These are phyloP conservation scores for Alcedo quadribrachys DNA, from an alignment of 2,797 vertebrate species.

Conservation along the genomic window DNA sequence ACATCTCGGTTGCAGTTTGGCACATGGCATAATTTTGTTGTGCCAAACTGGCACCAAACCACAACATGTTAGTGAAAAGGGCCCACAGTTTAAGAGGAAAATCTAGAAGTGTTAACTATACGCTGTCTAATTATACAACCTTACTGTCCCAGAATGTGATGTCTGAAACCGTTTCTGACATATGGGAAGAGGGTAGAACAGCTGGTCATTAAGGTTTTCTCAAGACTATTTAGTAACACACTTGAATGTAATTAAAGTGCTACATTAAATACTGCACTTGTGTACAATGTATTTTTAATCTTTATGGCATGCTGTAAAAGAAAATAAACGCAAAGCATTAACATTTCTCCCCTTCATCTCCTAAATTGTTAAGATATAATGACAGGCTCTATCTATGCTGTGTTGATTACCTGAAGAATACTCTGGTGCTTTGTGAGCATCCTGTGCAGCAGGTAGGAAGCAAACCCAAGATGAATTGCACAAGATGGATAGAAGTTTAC, in stretches of 20 bases:
- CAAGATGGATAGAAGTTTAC: not conserved
- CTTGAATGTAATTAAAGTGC: slow-evolving; percentile 85
- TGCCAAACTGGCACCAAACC: slow-evolving; percentile 78
- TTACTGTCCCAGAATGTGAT: slow-evolving; percentile 82
- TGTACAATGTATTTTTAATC: slow-evolving; percentile 85
- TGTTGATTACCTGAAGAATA: slow-evolving; percentile 22
- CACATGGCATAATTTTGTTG: slow-evolving; percentile 50
- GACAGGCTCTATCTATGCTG: not conserved
- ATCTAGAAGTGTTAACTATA: slow-evolving; percentile 82
- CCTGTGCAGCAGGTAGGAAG: slow-evolving; percentile 7
- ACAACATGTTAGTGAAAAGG: slow-evolving; percentile 79
- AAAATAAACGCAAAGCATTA: slow-evolving; percentile 78
- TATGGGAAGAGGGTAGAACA: slow-evolving; percentile 85
- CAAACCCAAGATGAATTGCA: not conserved
- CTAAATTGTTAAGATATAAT: slow-evolving; percentile 68
- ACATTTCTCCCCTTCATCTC: slow-evolving; percentile 69
- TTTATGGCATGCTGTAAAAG: slow-evolving; percentile 82
- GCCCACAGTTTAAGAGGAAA: slow-evolving; percentile 76
- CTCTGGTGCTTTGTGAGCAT: not conserved
- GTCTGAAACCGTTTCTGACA: slow-evolving; percentile 83
- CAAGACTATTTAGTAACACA: slow-evolving; percentile 85
- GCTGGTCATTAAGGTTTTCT: slow-evolving; percentile 87
- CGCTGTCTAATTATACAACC: slow-evolving; percentile 84
- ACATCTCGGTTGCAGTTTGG: slow-evolving; percentile 75
- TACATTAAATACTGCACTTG: slow-evolving; percentile 80